Evolutionary conservation across 1,140 invertebrate species (phyloP).

Genomic region (Achroia grisella): DNA sequence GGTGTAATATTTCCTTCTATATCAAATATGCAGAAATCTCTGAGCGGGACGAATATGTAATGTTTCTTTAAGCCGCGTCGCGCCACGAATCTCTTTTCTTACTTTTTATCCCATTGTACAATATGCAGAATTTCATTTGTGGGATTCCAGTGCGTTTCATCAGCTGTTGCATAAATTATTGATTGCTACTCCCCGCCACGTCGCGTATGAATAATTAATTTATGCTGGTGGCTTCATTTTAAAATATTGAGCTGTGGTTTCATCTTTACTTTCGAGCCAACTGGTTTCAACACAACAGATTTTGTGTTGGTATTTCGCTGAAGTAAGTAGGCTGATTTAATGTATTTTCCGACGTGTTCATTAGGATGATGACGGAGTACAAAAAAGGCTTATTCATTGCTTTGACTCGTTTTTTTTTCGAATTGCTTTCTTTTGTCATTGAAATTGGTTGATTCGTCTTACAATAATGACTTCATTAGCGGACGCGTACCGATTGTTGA

Average conservation of each 20-base stretch:
- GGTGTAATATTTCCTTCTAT: conserved; percentile 19
- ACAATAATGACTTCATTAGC: conserved; percentile 3
- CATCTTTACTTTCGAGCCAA: conserved; percentile 9
- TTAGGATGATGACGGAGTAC: conserved; percentile 16
- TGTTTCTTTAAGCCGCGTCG: conserved; percentile 14
- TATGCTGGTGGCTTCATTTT: conserved; percentile 11
- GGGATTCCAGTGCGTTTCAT: conserved; percentile 5
- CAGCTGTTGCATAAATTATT: conserved; percentile 20
- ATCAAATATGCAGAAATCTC: conserved; percentile 22
- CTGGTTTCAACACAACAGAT: background rate
- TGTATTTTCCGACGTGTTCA: conserved; percentile 16
- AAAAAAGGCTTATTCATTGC: conserved; percentile 13
- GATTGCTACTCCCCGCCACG: conserved; percentile 16
- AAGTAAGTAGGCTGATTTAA: conserved; percentile 10
- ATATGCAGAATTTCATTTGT: conserved; percentile 11
- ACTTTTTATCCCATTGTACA: conserved; percentile 4
- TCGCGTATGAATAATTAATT: conserved; percentile 22
- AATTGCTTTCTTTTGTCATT: conserved; percentile 20
- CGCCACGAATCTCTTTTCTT: conserved; percentile 2
- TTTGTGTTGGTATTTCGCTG: background rate
- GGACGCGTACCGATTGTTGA: conserved; percentile 1
- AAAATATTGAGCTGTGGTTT: conserved; percentile 8
- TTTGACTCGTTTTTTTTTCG: conserved; percentile 13
- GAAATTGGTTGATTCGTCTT: conserved; percentile 11
- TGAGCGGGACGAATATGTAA: conserved; percentile 15